phyloP scores from a whole-genome alignment of 2,888 invertebrate species.

The Troilus luridus region DNA sequence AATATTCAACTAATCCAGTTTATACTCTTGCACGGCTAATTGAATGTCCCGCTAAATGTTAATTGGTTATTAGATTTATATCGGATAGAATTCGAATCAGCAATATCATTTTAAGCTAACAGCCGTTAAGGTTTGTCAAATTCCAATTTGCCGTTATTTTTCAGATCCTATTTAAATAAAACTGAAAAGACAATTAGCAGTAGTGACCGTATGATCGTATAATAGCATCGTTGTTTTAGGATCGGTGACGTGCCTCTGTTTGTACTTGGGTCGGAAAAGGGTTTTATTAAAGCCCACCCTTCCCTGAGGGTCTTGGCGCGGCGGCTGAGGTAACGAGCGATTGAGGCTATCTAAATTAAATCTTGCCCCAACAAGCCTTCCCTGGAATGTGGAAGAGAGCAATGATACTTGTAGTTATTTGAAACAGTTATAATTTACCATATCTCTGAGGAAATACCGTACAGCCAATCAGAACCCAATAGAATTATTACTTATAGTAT shows the following conservation, averaged over 20 bases:
- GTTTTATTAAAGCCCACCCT: background rate
- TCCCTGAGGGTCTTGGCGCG: background rate
- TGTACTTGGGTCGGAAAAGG: background rate
- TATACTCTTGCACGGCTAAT: too few relatives aligned
- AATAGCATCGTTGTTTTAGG: constrained; percentile 3
- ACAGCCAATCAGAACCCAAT: background rate
- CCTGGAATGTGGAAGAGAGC: background rate
- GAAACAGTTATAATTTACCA: background rate
- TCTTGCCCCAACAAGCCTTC: background rate
- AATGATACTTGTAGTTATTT: background rate
- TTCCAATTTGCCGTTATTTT: background rate
- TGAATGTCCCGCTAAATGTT: background rate
- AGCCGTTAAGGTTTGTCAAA: background rate
- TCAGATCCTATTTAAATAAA: background rate
- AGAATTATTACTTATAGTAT: background rate
- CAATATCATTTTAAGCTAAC: background rate
- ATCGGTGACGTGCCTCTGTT: background rate
- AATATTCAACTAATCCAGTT: too few relatives aligned
- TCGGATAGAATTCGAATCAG: background rate
- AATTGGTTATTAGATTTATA: background rate
- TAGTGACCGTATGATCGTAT: background rate
- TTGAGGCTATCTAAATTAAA: background rate
- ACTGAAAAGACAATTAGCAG: background rate
- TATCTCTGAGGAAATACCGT: background rate
- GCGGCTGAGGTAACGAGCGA: background rate